These are phyloP conservation scores for Drosophila takahashii DNA, from an alignment of 1,140 invertebrate genomes.

Conservation along the genomic window DNA sequence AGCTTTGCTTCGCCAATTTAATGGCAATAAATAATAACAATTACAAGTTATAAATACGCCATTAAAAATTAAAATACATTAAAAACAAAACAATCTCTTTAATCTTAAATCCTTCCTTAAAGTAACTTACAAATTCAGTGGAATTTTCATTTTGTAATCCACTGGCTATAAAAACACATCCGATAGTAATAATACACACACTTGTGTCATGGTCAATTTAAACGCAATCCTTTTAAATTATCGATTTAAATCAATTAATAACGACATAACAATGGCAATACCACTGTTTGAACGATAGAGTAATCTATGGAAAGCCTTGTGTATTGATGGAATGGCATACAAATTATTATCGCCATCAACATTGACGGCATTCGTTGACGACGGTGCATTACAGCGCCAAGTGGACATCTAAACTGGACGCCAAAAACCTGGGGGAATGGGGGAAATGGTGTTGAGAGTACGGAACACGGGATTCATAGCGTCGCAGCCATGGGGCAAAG, in stretches of 20 bases:
- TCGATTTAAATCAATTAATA: conserved; percentile 1
- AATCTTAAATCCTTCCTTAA: background rate
- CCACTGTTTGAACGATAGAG: conserved; percentile 24
- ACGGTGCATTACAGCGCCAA: conserved; percentile 49
- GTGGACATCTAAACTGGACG: conserved; percentile 50
- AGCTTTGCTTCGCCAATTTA: background rate
- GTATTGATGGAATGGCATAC: conserved; percentile 48
- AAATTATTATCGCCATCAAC: conserved; percentile 51
- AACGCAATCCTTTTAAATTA: background rate
- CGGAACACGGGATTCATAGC: conserved; percentile 1
- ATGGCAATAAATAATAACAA: background rate
- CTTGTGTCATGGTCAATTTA: background rate
- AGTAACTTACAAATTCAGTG: background rate
- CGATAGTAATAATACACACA: background rate
- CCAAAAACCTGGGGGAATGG: background rate
- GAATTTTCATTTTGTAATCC: background rate
- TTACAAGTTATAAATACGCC: background rate
- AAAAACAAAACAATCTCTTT: background rate
- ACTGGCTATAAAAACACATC: too few relatives aligned
- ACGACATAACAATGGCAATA: background rate
- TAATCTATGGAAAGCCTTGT: conserved; percentile 9
- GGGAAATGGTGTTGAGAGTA: background rate
- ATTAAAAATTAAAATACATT: background rate
- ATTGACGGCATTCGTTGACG: conserved; percentile 29
- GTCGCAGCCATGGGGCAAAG: conserved; percentile 19